Evolutionary conservation across 2,113 vertebrate species (phyloP).

Genomic region (Syngnathus scovelli): DNA sequence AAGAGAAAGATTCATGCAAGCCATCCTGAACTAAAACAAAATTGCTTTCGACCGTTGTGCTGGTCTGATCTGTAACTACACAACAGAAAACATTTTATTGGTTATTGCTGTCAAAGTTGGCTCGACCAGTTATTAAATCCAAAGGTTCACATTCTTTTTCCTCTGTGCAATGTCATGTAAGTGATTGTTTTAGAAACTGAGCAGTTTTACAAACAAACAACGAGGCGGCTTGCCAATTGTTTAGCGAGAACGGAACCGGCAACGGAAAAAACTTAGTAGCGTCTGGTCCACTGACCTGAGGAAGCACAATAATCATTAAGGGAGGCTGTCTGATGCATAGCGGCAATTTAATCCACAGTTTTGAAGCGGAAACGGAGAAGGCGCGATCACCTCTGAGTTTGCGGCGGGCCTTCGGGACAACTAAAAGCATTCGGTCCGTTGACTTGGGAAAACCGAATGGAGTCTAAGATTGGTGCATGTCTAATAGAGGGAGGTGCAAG

Average conservation of each 20-base stretch:
- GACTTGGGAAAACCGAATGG: not conserved
- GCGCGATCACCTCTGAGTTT: not conserved
- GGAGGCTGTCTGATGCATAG: not conserved
- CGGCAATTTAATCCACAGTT: not conserved
- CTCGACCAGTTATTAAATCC: not conserved
- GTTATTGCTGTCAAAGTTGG: not conserved
- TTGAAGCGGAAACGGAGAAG: not conserved
- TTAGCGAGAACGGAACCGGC: too few relatives aligned
- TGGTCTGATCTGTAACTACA: not conserved
- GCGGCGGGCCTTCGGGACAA: not conserved
- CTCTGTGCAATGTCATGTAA: not conserved
- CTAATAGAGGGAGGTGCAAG: not conserved
- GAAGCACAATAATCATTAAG: not conserved
- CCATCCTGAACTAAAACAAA: not conserved
- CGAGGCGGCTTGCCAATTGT: too few relatives aligned
- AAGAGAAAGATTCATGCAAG: not conserved
- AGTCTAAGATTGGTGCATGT: not conserved
- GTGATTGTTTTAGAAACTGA: not conserved
- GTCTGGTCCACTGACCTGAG: too few relatives aligned
- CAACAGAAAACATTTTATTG: not conserved
- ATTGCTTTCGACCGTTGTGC: too few relatives aligned
- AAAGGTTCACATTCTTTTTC: not conserved
- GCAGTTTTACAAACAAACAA: too few relatives aligned
- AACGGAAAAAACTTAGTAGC: too few relatives aligned
- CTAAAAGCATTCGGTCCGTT: not conserved